These are phyloP conservation scores for Virgularia gustaviana DNA, from an alignment of 92 coral and sea anemone genomes.

Conservation along the genomic window DNA sequence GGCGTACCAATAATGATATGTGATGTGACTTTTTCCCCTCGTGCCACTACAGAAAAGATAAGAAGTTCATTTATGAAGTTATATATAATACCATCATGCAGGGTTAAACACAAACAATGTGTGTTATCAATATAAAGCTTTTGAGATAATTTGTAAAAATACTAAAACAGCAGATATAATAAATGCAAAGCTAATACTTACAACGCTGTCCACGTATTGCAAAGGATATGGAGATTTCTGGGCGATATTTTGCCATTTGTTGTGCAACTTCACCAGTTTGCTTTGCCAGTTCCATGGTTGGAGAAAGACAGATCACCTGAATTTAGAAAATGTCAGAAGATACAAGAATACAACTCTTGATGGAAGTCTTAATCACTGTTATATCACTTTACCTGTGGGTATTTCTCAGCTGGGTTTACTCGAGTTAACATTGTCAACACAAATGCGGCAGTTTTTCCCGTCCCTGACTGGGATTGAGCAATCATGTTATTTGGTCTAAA, in stretches of 20 bases:
- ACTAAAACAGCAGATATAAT: neutral
- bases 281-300: slow-evolving; percentile 84
- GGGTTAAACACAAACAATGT: no score
- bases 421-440: slow-evolving; percentile 90
- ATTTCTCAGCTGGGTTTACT: slow-evolving; percentile 70
- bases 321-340: neutral
- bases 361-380: neutral
- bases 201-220: slow-evolving; percentile 79
- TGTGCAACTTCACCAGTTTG: slow-evolving; percentile 98
- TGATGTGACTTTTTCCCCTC: slow-evolving; percentile 68
- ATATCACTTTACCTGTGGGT: slow-evolving; percentile 65
- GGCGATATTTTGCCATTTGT: slow-evolving; percentile 83
- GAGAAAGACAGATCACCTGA: slow-evolving; percentile 86
- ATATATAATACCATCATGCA: no score
- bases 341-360: neutral
- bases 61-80: neutral
- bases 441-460: slow-evolving; percentile 96
- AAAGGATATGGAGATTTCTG: slow-evolving; percentile 77
- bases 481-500: slow-evolving; percentile 92
- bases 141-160: neutral
- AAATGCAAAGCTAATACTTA: slow-evolving; percentile 34
- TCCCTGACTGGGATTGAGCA: slow-evolving; percentile 96
- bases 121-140: neutral
- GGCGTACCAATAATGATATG: slow-evolving; percentile 94
- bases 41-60: slow-evolving; percentile 47